Conservation (phyloP, 2,797 vertebrate species). For the Oreochromis mossambicus region DNA sequence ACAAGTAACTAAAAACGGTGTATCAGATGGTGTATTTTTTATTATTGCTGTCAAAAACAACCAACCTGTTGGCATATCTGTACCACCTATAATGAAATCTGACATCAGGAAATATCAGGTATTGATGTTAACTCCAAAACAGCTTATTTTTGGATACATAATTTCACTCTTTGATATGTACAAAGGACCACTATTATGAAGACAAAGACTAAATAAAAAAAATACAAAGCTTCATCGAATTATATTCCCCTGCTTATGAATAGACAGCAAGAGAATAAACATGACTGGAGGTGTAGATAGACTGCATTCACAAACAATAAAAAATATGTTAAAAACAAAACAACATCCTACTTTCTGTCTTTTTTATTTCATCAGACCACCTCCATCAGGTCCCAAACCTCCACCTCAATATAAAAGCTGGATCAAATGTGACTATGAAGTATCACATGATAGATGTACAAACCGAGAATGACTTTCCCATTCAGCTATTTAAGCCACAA, state of each 20-base stretch:
- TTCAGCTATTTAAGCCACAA: not conserved
- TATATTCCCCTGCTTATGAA: not conserved
- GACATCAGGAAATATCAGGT: not conserved
- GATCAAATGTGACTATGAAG: not conserved
- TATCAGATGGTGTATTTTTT: not conserved
- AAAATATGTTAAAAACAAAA: not conserved
- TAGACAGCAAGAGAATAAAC: not conserved
- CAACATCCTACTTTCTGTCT: not conserved
- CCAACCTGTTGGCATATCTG: not conserved
- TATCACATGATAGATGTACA: not conserved
- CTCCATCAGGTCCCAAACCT: not conserved
- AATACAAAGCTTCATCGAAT: not conserved
- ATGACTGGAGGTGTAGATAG: not conserved
- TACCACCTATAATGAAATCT: not conserved
- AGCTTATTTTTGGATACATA: not conserved
- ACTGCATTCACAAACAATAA: not conserved
- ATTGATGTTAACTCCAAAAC: not conserved
- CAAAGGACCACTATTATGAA: not conserved
- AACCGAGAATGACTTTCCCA: not conserved
- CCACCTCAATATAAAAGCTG: not conserved
- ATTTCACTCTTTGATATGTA: not conserved
- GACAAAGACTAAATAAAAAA: not conserved
- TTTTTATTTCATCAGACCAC: not conserved
- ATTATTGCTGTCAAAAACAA: not conserved
- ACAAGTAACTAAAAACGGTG: not conserved